Evolutionary conservation across 2,113 vertebrate species (phyloP).

Genomic region (Poeciliopsis turrubarensis): DNA sequence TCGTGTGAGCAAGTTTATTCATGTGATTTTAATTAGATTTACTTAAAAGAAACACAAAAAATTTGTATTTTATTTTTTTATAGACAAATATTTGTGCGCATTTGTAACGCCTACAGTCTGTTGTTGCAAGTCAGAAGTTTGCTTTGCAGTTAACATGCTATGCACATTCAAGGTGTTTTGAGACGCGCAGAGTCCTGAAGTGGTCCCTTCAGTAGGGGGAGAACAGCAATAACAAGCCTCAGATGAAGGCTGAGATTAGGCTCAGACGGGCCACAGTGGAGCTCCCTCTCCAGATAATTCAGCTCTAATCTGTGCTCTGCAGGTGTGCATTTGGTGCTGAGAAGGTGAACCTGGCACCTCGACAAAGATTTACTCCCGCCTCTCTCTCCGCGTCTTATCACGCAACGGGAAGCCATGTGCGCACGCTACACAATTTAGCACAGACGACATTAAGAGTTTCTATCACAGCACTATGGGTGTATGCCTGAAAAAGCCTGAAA

Average conservation of each 20-base stretch:
- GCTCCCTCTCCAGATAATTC: constrained; percentile 71
- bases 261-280: constrained; percentile 50
- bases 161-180: constrained; percentile 42
- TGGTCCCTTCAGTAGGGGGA: constrained; percentile 45
- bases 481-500: background rate
- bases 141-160: constrained; percentile 32
- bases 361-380: constrained; percentile 67
- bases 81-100: too few relatives aligned
- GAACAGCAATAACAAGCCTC: constrained; percentile 68
- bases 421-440: constrained; percentile 25
- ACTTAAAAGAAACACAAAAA: too few relatives aligned
- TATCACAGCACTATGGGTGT: background rate
- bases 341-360: constrained; percentile 56
- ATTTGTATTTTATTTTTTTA: too few relatives aligned
- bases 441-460: constrained; percentile 9
- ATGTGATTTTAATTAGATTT: too few relatives aligned
- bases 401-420: constrained; percentile 30
- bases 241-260: constrained; percentile 72
- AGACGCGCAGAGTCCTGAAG: constrained; percentile 43
- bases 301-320: constrained; percentile 73
- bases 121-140: constrained; percentile 26
- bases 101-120: background rate
- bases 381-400: constrained; percentile 42
- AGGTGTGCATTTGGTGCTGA: constrained; percentile 63
- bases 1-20: too few relatives aligned